These are phyloP conservation scores for Agonopterix subpropinquella DNA, from an alignment of 2,888 invertebrate genomes.

Conservation along the genomic window DNA sequence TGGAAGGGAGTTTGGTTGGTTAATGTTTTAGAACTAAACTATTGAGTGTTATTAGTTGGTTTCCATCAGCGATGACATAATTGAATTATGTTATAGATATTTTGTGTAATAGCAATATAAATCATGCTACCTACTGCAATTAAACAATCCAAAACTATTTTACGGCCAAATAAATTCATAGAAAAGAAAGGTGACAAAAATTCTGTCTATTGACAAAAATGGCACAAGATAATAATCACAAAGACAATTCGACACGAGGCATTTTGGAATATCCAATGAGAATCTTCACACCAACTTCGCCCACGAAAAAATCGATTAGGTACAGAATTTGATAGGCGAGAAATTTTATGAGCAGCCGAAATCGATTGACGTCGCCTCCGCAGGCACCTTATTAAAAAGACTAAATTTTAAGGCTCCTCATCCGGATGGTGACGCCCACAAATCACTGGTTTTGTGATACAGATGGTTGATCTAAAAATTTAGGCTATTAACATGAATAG, in stretches of 20 bases:
- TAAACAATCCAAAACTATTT: too few species aligned
- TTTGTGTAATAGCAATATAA: too few species aligned
- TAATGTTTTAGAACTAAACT: slow-evolving; percentile 1
- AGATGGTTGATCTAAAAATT: slow-evolving; percentile 38
- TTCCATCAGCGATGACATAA: slow-evolving; percentile 4
- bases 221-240: slow-evolving; percentile 23
- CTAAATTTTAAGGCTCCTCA: slow-evolving; percentile 34
- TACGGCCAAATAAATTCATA: slow-evolving; percentile 10
- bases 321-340: slow-evolving; percentile 29
- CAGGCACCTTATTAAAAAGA: slow-evolving; percentile 23
- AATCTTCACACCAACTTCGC: slow-evolving; percentile 35
- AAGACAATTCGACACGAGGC: slow-evolving; percentile 21
- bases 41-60: too few species aligned
- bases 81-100: too few species aligned
- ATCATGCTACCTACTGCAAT: too few species aligned
- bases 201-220: slow-evolving; percentile 4
- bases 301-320: slow-evolving; percentile 16
- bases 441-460: slow-evolving; percentile 30
- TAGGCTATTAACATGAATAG: slow-evolving; percentile 47
- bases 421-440: slow-evolving; percentile 45
- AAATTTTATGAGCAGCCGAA: slow-evolving; percentile 40
- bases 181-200: slow-evolving; percentile 13
- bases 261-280: slow-evolving; percentile 32
- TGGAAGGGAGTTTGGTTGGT: slow-evolving; percentile 22
- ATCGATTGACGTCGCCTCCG: slow-evolving; percentile 39